Percentiles rank a stretch among this genome's conserved stretches.
These are phyloP conservation scores for Punctoribates punctum DNA, from an alignment of 2,888 invertebrate genomes.

Conservation along the genomic window DNA sequence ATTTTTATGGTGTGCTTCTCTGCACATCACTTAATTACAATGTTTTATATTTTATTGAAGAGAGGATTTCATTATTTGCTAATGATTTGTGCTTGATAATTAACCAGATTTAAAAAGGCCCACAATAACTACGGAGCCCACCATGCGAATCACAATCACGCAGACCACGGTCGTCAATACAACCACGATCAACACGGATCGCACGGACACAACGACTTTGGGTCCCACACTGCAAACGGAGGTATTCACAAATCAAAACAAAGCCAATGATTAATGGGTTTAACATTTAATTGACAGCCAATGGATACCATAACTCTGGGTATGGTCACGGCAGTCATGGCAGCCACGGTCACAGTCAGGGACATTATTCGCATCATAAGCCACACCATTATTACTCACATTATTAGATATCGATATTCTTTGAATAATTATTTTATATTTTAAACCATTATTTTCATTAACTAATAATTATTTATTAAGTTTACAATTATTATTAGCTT, in stretches of 20 bases:
- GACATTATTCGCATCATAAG: slow-evolving; percentile 13
- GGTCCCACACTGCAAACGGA: neutral
- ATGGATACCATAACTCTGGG: neutral
- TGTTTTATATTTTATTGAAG: neutral
- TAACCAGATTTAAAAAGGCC: slow-evolving; percentile 18
- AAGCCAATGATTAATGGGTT: neutral
- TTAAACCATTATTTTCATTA: too few relatives aligned
- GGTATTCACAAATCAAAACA: neutral
- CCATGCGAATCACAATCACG: slow-evolving; percentile 1
- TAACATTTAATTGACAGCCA: neutral
- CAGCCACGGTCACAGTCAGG: slow-evolving; percentile 6
- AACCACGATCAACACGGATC: neutral
- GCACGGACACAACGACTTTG: neutral
- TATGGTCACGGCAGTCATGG: neutral
- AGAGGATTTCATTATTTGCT: neutral
- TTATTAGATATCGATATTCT: neutral
- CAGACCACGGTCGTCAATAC: slow-evolving; percentile 4
- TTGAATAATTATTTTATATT: neutral
- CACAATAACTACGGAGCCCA: neutral
- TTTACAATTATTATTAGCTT: too few relatives aligned
- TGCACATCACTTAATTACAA: neutral
- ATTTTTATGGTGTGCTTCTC: too few relatives aligned
- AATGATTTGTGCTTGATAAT: neutral
- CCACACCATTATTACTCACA: neutral
- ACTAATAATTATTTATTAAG: too few relatives aligned